Evolutionary conservation across 2,888 invertebrate species (phyloP), one percentile per base, ranked within the genome.

Genomic region (Spialia ferax): DNA sequence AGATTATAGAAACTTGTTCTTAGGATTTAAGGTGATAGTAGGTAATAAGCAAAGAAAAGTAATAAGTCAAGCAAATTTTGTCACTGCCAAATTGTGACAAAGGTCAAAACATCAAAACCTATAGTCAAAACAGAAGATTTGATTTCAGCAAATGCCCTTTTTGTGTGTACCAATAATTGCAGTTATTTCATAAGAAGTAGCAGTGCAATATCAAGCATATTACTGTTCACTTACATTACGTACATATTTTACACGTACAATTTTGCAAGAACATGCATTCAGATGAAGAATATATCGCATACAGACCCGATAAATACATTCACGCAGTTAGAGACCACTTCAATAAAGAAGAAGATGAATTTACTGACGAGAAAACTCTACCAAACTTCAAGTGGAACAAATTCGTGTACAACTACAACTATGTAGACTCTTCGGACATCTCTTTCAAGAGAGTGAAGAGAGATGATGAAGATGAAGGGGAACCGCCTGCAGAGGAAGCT

Each of bases 261-360:
- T n/a, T n/a, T n/a, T n/a, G n/a, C n/a, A 1, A 45, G 2, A 11
- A 22, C 23, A 64, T 64, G 64, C 32, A 57, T 13, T 13, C 11
- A 20, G 65, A 65, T 6, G 50, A 64, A 57, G 65, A 65, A 38
- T 65, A 65, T 10, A 65, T 65, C 26, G 59, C 65, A 20, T 65
- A 65, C 11, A 65, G 65, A 26, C 65, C 50, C 10, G 52, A 65
- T n/a, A 65, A 65, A 42, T 59, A 65, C 35, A 59, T 6, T 0
- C 59, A 59, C 6, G 2, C 26, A 15, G 54, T 42, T 6, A 35
- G 20, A n/a, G 32, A 64, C 18, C 3, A 35, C 0, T 48, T 20
- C 10, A 20, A 48, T 3, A 52, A 65, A 20, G 7, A 60, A 2
- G 59, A 60, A 42, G 52, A 59, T 0, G 52, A 60, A 60, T 60